These are phyloP conservation scores for Metopolophium dirhodum DNA, from an alignment of 1,140 invertebrate genomes.

Conservation along the genomic window DNA sequence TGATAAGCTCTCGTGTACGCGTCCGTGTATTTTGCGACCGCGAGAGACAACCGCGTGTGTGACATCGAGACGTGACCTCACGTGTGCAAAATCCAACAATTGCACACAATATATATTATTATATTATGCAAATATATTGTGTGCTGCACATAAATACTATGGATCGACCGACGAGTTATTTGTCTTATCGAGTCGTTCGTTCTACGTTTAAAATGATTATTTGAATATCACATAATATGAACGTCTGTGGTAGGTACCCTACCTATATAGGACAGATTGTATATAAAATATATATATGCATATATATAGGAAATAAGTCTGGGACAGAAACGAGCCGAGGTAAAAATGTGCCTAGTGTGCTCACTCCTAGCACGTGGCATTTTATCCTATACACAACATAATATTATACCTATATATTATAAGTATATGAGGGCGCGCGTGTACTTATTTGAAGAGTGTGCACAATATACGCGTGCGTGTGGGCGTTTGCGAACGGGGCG, in stretches of 20 bases:
- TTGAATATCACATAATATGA: not conserved
- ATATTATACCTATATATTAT: not conserved
- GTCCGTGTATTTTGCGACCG: not conserved
- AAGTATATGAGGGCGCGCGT: not conserved
- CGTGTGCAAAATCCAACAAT: too few species aligned
- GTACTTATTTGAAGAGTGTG: not conserved
- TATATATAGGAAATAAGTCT: not conserved
- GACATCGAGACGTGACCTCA: not conserved
- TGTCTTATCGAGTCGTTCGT: not conserved
- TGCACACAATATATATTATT: not conserved
- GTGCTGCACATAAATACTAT: not conserved
- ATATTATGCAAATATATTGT: not conserved
- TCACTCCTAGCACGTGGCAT: not conserved
- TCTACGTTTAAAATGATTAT: not conserved
- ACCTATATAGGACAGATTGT: not conserved
- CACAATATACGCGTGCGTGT: too few species aligned
- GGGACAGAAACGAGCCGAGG: not conserved
- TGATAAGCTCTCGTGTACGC: not conserved
- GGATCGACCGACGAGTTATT: not conserved
- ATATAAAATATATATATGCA: too few species aligned
- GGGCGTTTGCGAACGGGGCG: too few species aligned
- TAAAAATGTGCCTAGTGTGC: not conserved
- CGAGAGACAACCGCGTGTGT: not conserved
- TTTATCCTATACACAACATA: not conserved
- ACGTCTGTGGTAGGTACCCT: not conserved